Evolutionary conservation across 2,888 invertebrate species (phyloP).

Genomic region (Camptogramma bilineatum): DNA sequence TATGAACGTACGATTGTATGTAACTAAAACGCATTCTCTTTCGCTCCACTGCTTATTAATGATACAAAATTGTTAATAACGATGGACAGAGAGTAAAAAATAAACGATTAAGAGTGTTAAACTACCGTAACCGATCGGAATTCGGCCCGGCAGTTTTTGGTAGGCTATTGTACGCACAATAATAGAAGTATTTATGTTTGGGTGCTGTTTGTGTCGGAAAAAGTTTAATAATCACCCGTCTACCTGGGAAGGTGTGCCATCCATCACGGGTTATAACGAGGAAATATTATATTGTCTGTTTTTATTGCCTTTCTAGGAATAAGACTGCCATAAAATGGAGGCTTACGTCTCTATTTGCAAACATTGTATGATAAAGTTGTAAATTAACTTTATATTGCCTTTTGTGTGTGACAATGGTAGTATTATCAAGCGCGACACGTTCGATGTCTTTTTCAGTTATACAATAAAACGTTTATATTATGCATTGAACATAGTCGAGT

Average conservation of each 20-base stretch:
- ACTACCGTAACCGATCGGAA: constrained; percentile 81
- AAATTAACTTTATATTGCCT: constrained; percentile 48
- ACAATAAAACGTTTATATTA: constrained; percentile 44
- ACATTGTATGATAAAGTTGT: constrained; percentile 62
- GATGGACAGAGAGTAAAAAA: constrained; percentile 72
- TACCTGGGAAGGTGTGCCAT: constrained; percentile 75
- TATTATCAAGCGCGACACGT: constrained; percentile 42
- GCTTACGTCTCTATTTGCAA: constrained; percentile 79
- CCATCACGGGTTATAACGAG: constrained; percentile 80
- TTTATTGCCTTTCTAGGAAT: constrained; percentile 70
- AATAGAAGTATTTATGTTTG: constrained; percentile 82
- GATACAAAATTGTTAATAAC: constrained; percentile 80
- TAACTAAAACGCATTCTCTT: constrained; percentile 68
- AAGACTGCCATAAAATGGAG: constrained; percentile 57
- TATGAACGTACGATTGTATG: constrained; percentile 50
- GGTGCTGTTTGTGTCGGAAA: constrained; percentile 63
- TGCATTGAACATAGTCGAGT: constrained; percentile 42
- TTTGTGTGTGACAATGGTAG: constrained; percentile 43
- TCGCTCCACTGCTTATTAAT: constrained; percentile 78
- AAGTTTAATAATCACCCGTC: constrained; percentile 66
- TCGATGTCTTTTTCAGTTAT: constrained; percentile 43
- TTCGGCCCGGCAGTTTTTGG: constrained; percentile 73
- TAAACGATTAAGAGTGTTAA: constrained; percentile 80
- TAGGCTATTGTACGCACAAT: constrained; percentile 71
- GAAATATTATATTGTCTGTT: constrained; percentile 63